A percentile compares a stretch with the other conserved stretches of the same genome.
phyloP scores from a whole-genome alignment of 2,797 vertebrate species.

The Peromyscus nudipes region DNA sequence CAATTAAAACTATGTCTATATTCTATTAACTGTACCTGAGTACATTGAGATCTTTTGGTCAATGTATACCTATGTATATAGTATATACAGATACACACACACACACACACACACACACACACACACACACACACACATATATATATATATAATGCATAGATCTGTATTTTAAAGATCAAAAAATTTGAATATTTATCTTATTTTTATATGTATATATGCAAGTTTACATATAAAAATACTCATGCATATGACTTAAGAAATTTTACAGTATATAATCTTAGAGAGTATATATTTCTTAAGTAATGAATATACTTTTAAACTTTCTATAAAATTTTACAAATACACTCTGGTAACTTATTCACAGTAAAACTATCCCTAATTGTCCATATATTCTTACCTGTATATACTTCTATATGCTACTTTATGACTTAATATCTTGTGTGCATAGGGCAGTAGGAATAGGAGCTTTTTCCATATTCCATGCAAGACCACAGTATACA shows the following conservation, averaged over 20 bases:
- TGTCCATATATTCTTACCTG: neutral
- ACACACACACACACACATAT: too few relatives aligned
- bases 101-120: too few relatives aligned
- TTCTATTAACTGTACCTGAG: neutral
- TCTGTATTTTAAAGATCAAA: neutral
- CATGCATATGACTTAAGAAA: neutral
- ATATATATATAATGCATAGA: neutral
- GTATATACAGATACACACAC: too few relatives aligned
- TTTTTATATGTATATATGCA: neutral
- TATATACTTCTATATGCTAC: neutral
- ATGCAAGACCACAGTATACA: neutral
- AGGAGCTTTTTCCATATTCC: neutral
- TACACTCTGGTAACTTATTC: neutral
- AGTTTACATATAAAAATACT: neutral
- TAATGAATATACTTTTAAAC: neutral
- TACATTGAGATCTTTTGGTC: neutral
- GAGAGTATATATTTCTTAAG: neutral
- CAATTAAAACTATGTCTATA: neutral
- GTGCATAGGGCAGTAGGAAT: slow-evolving; percentile 30
- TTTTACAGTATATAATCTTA: neutral
- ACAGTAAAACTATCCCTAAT: neutral
- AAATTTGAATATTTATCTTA: neutral
- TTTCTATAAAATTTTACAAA: neutral
- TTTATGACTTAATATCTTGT: neutral
- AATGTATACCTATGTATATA: neutral